Conservation (phyloP, 35 echinoderm and acorn worm genomes). For the Amphiura filiformis region DNA sequence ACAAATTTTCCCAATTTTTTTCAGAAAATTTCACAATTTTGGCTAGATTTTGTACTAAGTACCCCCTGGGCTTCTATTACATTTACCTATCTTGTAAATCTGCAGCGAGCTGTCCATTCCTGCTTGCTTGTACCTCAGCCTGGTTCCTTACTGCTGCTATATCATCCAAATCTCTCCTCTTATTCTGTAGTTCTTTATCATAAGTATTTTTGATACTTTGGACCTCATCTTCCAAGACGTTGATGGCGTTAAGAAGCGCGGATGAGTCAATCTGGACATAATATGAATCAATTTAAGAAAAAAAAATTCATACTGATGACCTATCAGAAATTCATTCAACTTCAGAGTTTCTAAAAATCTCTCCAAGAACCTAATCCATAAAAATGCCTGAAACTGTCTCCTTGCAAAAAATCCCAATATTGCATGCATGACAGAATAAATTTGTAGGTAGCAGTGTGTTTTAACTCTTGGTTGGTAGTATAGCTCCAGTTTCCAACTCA, state of each 20-base stretch:
- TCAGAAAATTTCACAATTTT: too few species aligned
- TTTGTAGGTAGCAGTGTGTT: too few species aligned
- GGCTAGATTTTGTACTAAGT: too few species aligned
- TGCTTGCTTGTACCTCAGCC: slow-evolving; percentile 68
- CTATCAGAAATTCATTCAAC: too few species aligned
- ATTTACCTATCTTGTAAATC: slow-evolving; percentile 90
- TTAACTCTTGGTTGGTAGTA: too few species aligned
- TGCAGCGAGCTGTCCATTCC: slow-evolving; percentile 61
- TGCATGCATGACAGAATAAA: too few species aligned
- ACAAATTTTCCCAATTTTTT: too few species aligned
- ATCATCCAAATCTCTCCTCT: slow-evolving; percentile 70
- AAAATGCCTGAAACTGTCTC: background rate
- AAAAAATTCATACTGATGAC: slow-evolving; percentile 17
- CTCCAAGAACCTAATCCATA: background rate
- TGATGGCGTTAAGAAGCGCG: slow-evolving; percentile 83
- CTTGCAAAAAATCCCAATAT: too few species aligned
- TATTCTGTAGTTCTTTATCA: slow-evolving; percentile 82
- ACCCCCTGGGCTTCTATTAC: too few species aligned
- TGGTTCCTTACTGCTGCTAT: slow-evolving; percentile 26
- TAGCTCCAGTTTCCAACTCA: too few species aligned
- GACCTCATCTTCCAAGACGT: slow-evolving; percentile 86
- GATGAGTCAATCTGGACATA: slow-evolving; percentile 84
- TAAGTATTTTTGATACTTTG: slow-evolving; percentile 72
- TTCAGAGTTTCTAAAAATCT: too few species aligned
- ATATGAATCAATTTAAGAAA: too few species aligned